phyloP scores from a whole-genome alignment of 2,113 vertebrate genomes.

The rabbit (Oryctolagus cuniculus) region DNA sequence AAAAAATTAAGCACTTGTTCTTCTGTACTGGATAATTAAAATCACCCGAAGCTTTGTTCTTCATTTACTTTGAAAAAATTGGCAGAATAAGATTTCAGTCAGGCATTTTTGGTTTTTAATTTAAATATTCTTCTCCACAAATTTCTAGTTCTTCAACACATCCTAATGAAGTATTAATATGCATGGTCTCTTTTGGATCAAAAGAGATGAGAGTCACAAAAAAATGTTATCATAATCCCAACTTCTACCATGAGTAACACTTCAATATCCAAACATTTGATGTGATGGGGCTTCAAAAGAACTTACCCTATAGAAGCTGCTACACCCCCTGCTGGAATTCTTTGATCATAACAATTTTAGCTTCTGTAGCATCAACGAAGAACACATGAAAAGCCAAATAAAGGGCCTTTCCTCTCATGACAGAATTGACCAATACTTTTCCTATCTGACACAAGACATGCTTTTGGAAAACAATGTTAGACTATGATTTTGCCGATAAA shows the following conservation, averaged over 20 bases:
- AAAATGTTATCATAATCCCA: constrained; percentile 63
- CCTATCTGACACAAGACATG: background rate
- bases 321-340: constrained; percentile 82
- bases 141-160: constrained; percentile 65
- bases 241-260: constrained; percentile 34
- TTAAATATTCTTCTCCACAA: constrained; percentile 66
- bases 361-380: constrained; percentile 47
- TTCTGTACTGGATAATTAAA: constrained; percentile 70
- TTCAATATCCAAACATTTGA: background rate
- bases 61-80: constrained; percentile 63
- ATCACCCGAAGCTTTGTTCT: constrained; percentile 61
- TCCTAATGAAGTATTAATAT: constrained; percentile 64
- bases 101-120: constrained; percentile 62
- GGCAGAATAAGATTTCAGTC: constrained; percentile 58
- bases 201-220: constrained; percentile 66
- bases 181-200: constrained; percentile 52
- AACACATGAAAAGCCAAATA: constrained; percentile 27
- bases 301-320: constrained; percentile 77
- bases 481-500: constrained; percentile 28
- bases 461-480: constrained; percentile 4
- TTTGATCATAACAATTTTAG: constrained; percentile 67
- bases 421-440: constrained; percentile 43
- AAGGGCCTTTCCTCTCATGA: background rate
- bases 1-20: constrained; percentile 49
- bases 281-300: constrained; percentile 39